Evolutionary conservation across 2,888 invertebrate species (phyloP), one percentile per base, ranked within the genome.

Genomic region (Leucozona laternaria): DNA sequence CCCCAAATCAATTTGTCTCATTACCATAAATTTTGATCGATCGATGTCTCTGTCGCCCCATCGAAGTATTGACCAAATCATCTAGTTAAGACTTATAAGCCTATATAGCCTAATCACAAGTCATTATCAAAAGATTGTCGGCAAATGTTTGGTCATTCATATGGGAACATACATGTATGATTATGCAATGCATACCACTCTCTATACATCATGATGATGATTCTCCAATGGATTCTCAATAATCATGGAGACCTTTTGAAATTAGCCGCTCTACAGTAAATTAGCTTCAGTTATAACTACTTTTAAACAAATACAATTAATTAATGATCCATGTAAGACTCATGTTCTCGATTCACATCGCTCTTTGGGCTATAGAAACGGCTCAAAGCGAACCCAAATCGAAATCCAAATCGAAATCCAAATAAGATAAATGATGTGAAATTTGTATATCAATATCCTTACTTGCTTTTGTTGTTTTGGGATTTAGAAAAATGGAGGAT

Each of bases 301-400:
- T 89, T 88, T 83, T 88, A 89, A 89, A 88, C 89, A 89, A 89
- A 89, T 88, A 89, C 88, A 89, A 89, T 89, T 88, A 89, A 89
- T 89, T 89, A 89, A 89, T 88, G 89, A 89, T 88, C 79, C 81
- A 45, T 78, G 73, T 72, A 72, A 60, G 84, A 71, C n/a, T n/a
- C 73, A 66, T 50, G 34, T 50, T 37, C 45, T 5, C 62, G 48
- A 81, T 57, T 60, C 31, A 60, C 43, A 22, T 62, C 1, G 6
- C 31, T 28, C 62, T 48, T n/a, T 34, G 5, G 15, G 20, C 31
- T 22, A n/a, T n/a, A n/a, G n/a, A n/a, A 37, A 53, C 48, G 64
- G 64, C 31, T 66, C 31, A 15, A 17, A 45, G 45, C 48, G 7
- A 28, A 64, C 48, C 28, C 1, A 66, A 81, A 82, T 78, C 78